Evolutionary conservation across 2,797 vertebrate species (phyloP).

Genomic region (Ambastaia sidthimunki): DNA sequence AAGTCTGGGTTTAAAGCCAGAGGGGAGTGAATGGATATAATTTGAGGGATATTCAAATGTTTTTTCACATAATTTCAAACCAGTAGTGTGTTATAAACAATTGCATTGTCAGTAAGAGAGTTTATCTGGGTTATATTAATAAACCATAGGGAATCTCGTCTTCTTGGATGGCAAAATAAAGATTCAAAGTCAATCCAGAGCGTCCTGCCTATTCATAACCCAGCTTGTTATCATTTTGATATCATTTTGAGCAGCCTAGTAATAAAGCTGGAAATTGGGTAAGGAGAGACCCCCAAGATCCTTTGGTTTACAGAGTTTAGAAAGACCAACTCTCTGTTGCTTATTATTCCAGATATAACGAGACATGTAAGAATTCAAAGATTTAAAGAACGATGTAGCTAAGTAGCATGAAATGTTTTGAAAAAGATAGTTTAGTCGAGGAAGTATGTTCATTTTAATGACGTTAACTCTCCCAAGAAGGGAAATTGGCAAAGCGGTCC

Average conservation of each 20-base stretch:
- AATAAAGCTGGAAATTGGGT: neutral
- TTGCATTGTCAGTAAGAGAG: neutral
- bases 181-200: slow-evolving; percentile 24
- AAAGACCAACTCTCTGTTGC: slow-evolving; percentile 4
- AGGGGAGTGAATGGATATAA: neutral
- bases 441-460: neutral
- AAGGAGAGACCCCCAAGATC: neutral
- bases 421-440: neutral
- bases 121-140: slow-evolving; percentile 31
- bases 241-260: neutral
- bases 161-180: neutral
- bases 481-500: neutral
- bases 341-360: slow-evolving; percentile 11
- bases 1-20: slow-evolving; percentile 15
- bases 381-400: neutral
- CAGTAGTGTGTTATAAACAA: slow-evolving; percentile 32
- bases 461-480: neutral
- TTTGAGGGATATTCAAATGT: neutral
- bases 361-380: neutral
- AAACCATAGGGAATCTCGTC: neutral
- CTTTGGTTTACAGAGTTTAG: slow-evolving; percentile 12
- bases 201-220: slow-evolving; percentile 6
- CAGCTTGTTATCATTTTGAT: neutral
- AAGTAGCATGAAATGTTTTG: slow-evolving; percentile 1
- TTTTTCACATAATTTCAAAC: slow-evolving; percentile 17